Base-by-base conservation (phyloP, 2,797 vertebrate genomes). In the Acanthiza pusilla region DNA sequence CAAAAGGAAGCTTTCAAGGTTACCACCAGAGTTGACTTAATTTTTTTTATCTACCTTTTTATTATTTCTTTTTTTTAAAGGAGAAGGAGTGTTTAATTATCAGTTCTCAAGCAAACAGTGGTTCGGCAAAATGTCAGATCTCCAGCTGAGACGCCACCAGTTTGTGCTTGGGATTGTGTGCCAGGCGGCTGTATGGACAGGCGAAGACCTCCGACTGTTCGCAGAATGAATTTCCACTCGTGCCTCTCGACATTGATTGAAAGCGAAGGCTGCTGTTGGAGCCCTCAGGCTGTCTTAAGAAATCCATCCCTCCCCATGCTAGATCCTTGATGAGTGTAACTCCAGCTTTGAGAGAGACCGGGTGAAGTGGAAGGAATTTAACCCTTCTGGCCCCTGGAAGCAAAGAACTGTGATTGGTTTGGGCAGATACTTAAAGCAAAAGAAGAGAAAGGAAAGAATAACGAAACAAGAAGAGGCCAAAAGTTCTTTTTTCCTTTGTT, bases 1-100 rank as follows among this genome's bases (percentile, higher is more conserved):
- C 76, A 66, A 93, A 93, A 93, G 38, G 62, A 93, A 94, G 34
- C 68, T 67, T 92, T 79, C 94, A 97, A 97, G 96, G 95, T 97
- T 95, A 95, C 34, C 30, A 81, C 48, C 16, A 63, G 82, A 78
- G 54, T 66, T 63, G 29, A 73, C 62, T 94, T 90, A 75, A 4
- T 10, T 16, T 84, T 79, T 79, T 88, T 91, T 34, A 76, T 81
- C 61, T 88, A 78, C 15, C 7, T 54, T 90, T 81, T 68, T 34
- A 15, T 83, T 60, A 42, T 38, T 47, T 68, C 11, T 38, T 38
- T 38, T 88, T 51, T 88, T 89, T 94, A 50, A 95, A 91, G 66
- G 53, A 82, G 53, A 91, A 95, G 74, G 93, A 96, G 96, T 97
- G 97, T 97, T 98, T 97, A 97, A 98, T 97, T 97, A 97, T 97